Conservation (phyloP, 1,140 invertebrate species). For the Oncopeltus fasciatus region DNA sequence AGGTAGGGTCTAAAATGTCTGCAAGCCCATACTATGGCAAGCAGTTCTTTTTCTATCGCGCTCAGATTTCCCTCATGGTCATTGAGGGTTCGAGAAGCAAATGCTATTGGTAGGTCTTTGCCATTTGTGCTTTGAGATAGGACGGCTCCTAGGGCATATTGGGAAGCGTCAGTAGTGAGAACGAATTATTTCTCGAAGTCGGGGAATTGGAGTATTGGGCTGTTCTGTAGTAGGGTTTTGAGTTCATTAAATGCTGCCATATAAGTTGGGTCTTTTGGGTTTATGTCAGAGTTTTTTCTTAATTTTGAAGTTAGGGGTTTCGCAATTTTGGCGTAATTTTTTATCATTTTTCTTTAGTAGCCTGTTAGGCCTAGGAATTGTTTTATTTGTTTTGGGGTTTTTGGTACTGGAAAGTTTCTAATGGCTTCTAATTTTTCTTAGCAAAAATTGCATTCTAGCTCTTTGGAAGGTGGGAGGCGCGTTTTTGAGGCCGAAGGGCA, state of each 20-base stretch:
- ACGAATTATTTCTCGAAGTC: slow-evolving; percentile 28
- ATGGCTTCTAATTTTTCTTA: too few relatives aligned
- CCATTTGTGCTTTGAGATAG: slow-evolving; percentile 26
- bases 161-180: slow-evolving; percentile 30
- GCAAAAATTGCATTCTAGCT: too few relatives aligned
- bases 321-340: slow-evolving; percentile 25
- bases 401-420: too few relatives aligned
- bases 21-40: too few relatives aligned
- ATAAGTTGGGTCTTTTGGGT: neutral
- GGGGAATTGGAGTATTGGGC: slow-evolving; percentile 1
- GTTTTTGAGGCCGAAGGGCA: too few relatives aligned
- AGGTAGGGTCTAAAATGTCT: too few relatives aligned
- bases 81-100: slow-evolving; percentile 25
- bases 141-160: slow-evolving; percentile 27
- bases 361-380: slow-evolving; percentile 24
- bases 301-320: slow-evolving; percentile 25
- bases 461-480: too few relatives aligned
- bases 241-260: neutral
- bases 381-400: slow-evolving; percentile 12
- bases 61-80: too few relatives aligned
- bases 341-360: slow-evolving; percentile 29
- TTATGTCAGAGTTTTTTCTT: slow-evolving; percentile 24
- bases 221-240: slow-evolving; percentile 5
- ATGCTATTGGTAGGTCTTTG: slow-evolving; percentile 27
- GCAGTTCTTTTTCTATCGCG: too few relatives aligned